Base-by-base conservation (phyloP, 2,113 vertebrate species). In the Gasterosteus nipponicus region DNA sequence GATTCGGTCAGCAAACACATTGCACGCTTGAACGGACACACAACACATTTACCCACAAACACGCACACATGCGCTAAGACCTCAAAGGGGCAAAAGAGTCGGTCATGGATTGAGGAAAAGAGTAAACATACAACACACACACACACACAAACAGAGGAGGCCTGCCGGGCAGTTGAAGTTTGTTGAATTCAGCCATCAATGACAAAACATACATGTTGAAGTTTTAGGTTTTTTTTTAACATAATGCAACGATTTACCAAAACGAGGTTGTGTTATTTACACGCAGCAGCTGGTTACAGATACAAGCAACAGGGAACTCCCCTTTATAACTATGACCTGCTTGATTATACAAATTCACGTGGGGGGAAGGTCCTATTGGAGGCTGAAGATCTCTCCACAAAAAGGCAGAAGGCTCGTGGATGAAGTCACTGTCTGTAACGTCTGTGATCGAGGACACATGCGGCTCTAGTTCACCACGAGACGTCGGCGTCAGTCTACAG, bases 391-490 rank as follows among this genome's bases (percentile, higher is more conserved):
- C 51, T 42, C 44, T 57, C 12, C 29, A 65, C 46, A 41, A 54
- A 77, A 26, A 51, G 72, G 39, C 26, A n/a, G 66, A 33, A 33
- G 35, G 35, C 35, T 38, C 22, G 22, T 26, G 22, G 22, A 26
- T 26, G 22, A 26, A 75, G 58, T 79, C 74, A 65, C 47, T 67
- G 69, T 81, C 75, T 78, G 33, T 77, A 79, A 81, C 68, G 74
- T 51, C 64, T 59, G 59, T 62, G 67, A 84, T 81, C 75, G 18
- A 65, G 78, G 78, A 51, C 73, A 80, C 69, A 84, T 80, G 76
- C 63, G 54, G 70, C 73, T 49, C 67, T n/a, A 62, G 59, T 80
- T 77, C 65, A 47, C 47, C 22, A 26, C 22, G 61, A 65, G 71
- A 82, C 26, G 70, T 69, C 76, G 39, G 19, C 16, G 64, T 57